phyloP scores from a whole-genome alignment of 1,140 invertebrate genomes.

The Bathynomus jamesi region DNA sequence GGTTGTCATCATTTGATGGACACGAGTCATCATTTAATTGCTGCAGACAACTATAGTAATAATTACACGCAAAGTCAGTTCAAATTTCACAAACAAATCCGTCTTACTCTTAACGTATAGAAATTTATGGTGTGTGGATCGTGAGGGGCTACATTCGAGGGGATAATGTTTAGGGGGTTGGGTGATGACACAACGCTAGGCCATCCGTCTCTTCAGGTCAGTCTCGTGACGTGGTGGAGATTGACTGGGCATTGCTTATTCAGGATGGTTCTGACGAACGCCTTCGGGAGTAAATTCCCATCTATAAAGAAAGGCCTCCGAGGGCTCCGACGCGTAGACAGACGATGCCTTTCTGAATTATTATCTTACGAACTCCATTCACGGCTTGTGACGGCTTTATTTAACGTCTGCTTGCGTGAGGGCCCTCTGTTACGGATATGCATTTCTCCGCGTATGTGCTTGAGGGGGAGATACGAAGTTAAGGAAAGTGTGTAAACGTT shows the following conservation, averaged over 20 bases:
- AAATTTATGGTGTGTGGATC: too few species aligned
- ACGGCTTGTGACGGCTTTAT: not conserved
- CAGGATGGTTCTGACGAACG: not conserved
- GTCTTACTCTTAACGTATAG: too few species aligned
- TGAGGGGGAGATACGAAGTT: too few species aligned
- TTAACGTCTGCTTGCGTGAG: not conserved
- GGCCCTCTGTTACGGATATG: too few species aligned
- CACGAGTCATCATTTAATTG: too few species aligned
- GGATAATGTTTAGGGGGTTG: not conserved
- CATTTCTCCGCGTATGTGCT: too few species aligned
- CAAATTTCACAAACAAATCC: too few species aligned
- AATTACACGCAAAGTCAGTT: too few species aligned
- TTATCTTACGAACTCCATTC: not conserved
- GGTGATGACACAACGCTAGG: not conserved
- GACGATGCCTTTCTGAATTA: not conserved
- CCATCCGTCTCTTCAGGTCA: not conserved
- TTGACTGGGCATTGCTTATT: not conserved
- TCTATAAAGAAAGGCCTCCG: not conserved
- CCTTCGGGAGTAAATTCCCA: not conserved
- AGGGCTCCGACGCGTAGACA: not conserved
- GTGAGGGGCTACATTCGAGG: too few species aligned
- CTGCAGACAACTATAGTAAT: too few species aligned
- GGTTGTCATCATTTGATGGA: too few species aligned
- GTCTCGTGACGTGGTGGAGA: not conserved
- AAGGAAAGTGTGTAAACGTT: too few species aligned